Conservation (phyloP, 1,140 invertebrate species). For the Hyposmocoma kahamanoa region DNA sequence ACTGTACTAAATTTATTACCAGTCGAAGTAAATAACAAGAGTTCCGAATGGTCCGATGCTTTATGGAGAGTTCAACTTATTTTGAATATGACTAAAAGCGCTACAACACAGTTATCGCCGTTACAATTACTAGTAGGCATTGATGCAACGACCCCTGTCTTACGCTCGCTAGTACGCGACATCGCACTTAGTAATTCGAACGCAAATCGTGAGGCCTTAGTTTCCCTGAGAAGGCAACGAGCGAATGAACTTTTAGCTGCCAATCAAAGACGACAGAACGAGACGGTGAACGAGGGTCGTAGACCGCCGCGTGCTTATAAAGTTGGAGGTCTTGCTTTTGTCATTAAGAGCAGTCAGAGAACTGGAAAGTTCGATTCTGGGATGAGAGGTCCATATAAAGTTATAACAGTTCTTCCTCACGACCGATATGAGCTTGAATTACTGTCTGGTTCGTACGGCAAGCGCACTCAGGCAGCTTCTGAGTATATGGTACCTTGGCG, state of each 20-base stretch:
- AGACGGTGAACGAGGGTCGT: not conserved
- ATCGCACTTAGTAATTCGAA: not conserved
- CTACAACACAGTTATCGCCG: not conserved
- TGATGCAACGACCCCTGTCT: not conserved
- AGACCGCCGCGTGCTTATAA: not conserved
- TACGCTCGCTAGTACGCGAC: not conserved
- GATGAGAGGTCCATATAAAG: conserved; percentile 4
- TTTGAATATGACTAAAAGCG: conserved; percentile 1
- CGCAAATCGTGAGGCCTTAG: conserved; percentile 1
- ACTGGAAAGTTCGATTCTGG: conserved; percentile 6
- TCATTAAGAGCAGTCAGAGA: conserved; percentile 2
- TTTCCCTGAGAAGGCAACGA: not conserved
- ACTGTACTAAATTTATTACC: conserved; percentile 20
- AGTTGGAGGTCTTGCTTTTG: conserved; percentile 5
- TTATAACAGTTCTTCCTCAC: not conserved
- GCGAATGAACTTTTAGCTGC: not conserved
- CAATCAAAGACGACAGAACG: conserved; percentile 1
- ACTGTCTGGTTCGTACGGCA: conserved; percentile 4
- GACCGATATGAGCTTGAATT: conserved; percentile 5
- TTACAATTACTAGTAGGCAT: not conserved
- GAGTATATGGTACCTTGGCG: conserved; percentile 9
- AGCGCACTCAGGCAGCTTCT: conserved; percentile 5
- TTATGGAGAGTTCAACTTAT: conserved; percentile 5
- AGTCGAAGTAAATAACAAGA: conserved; percentile 8
- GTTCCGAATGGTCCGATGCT: not conserved